Base-by-base conservation (phyloP, 2,797 vertebrate species). In the Myotis vivesi region DNA sequence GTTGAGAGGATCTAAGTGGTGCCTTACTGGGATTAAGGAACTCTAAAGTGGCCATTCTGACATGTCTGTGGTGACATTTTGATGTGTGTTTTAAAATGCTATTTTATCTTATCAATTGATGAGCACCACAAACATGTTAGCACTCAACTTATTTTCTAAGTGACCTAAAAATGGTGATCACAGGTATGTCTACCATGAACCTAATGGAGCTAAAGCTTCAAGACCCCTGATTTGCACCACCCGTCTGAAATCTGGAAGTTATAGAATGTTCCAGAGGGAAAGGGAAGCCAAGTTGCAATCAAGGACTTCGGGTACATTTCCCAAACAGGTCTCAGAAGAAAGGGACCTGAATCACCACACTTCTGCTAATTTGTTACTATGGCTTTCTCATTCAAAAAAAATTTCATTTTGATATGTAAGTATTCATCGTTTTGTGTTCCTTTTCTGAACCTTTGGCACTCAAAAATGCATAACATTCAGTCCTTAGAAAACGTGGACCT, bases 261-360 rank as follows among this genome's bases (percentile, higher is more conserved):
- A 36, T 17, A 64, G 64, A 77, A 79, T 36, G 4, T 38, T 64
- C 80, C 13, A 30, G 16, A 51, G 46, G 30, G 20, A 5, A 33
- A 79, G 6, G 20, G 11, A 92, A 92, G 72, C 1, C 64, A 83
- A 44, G 38, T 30, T 75, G 15, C 33, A 87, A 33, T 19, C 12
- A 73, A 68, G 53, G 5, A 30, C 85, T 76, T 80, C 36, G 77
- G 57, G 36, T 57, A 53, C 55, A 51, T 73, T 92, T 94, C 44
- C 49, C 88, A 89, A 89, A 36, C 8, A 66, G 81, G 66, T 81
- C 41, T 89, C 77, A 76, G n/a, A 91, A 86, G 15, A 81, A 89
- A 80, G 8, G 16, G 1, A 91, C 41, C 38, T 72, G 33, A 68
- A 84, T 80, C 11, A 25, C 8, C 44, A 85, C n/a, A 9, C 44